Conservation (phyloP, 2,888 invertebrate species). For the Dorcus parallelipipedus region DNA sequence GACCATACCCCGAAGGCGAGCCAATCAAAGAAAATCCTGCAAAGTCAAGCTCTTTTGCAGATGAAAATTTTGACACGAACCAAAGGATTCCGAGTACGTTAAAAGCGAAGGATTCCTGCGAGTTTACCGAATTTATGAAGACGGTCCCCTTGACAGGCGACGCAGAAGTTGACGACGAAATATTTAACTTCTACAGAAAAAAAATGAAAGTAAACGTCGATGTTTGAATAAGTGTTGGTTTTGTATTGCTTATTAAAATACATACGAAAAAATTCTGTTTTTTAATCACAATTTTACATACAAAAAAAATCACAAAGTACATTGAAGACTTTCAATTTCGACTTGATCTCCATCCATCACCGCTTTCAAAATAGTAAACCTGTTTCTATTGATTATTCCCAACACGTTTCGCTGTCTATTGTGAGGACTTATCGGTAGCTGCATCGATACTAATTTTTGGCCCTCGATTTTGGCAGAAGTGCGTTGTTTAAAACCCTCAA, state of each 20-base stretch:
- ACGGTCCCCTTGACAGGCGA: conserved; percentile 51
- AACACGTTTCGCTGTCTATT: conserved; percentile 36
- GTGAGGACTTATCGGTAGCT: conserved; percentile 31
- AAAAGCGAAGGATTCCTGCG: conserved; percentile 23
- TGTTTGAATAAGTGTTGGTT: background rate
- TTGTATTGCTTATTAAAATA: conserved; percentile 6
- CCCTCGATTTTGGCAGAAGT: conserved; percentile 42
- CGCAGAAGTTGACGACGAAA: conserved; percentile 52
- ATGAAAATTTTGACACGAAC: too few relatives aligned
- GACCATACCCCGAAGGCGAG: too few relatives aligned
- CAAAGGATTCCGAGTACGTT: background rate
- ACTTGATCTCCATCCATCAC: conserved; percentile 49
- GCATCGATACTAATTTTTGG: conserved; percentile 41
- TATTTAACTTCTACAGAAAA: conserved; percentile 49
- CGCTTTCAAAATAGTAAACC: conserved; percentile 45
- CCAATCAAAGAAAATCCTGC: too few relatives aligned
- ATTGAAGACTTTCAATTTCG: conserved; percentile 35
- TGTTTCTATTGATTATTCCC: conserved; percentile 41
- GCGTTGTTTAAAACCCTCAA: conserved; percentile 48
- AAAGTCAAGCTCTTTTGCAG: too few relatives aligned
- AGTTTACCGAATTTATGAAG: conserved; percentile 40
- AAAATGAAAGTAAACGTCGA: conserved; percentile 26
- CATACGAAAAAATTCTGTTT: background rate
- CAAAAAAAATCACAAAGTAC: conserved; percentile 26
- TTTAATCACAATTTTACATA: conserved; percentile 3